A percentile compares a stretch with the other conserved stretches of the same genome.
Conservation (phyloP, 2,888 invertebrate species). For the Esperia sulphurella region DNA sequence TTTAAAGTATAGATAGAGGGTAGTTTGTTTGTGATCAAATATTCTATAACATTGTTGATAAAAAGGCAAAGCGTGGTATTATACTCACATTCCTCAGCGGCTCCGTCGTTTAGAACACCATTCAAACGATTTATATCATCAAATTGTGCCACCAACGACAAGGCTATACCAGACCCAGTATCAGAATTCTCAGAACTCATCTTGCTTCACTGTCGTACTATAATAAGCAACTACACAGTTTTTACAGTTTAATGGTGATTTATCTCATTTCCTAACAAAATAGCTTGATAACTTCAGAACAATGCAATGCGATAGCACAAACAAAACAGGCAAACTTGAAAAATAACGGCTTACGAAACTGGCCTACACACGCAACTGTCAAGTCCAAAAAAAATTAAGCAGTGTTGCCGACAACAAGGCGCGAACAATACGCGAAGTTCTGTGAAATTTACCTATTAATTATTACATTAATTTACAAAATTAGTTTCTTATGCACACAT, state of each 20-base stretch:
- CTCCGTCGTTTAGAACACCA: slow-evolving; percentile 81
- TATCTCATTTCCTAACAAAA: slow-evolving; percentile 20
- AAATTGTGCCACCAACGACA: slow-evolving; percentile 84
- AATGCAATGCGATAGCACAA: slow-evolving; percentile 6
- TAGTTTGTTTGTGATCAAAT: too few relatives aligned
- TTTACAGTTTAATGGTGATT: slow-evolving; percentile 8
- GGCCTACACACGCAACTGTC: slow-evolving; percentile 1
- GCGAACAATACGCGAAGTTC: background rate
- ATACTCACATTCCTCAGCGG: slow-evolving; percentile 84
- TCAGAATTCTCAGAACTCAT: slow-evolving; percentile 71
- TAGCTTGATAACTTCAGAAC: background rate
- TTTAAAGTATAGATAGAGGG: too few relatives aligned
- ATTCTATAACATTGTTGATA: background rate
- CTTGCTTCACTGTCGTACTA: slow-evolving; percentile 20
- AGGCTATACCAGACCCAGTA: slow-evolving; percentile 50
- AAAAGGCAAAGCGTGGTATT: background rate
- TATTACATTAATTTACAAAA: too few relatives aligned
- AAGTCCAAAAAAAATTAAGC: background rate
- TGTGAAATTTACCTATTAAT: too few relatives aligned
- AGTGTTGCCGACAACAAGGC: background rate
- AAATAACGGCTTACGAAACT: slow-evolving; percentile 23
- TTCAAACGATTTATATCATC: slow-evolving; percentile 86
- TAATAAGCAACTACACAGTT: slow-evolving; percentile 14
- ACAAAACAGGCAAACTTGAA: slow-evolving; percentile 16
- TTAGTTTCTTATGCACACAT: too few relatives aligned